Evolutionary conservation across 2,113 vertebrate genomes (phyloP), one percentile per base, ranked within the genome.

Genomic region (Rhinopomastus cyanomelas): DNA sequence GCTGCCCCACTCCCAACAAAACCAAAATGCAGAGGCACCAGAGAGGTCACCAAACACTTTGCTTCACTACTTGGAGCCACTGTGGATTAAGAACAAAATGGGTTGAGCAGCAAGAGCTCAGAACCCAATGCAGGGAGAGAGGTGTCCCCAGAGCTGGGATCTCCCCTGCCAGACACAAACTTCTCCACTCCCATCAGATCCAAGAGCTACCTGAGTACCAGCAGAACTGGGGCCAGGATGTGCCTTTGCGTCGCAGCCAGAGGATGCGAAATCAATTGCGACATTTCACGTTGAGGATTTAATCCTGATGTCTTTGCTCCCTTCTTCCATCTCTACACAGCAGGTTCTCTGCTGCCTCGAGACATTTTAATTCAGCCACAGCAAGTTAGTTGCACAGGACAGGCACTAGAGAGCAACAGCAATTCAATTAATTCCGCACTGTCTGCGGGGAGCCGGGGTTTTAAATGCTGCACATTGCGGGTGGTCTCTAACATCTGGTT

Each of bases 341-440:
- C 93, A 93, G 92, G 95, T 82, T 78, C 72, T 85, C 91, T 85
- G 92, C 94, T 95, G 96, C 96, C 95, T 95, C 94, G 78, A 91
- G 94, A 87, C 92, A 88, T 95, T 94, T 95, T 91, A 95, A 96
- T 95, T 93, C 88, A 95, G 89, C 95, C 89, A 93, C 91, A 91
- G 86, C 91, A 90, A 96, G 79, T 94, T 87, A 94, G 71, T 96
- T 96, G 88, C 95, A 89, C 91, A 91, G 90, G 94, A 85, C 87
- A 90, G 96, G 78, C 93, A 94, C 89, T 88, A 96, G 93, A 96
- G 87, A 97, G 87, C 90, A 95, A 93, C 81, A 94, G 87, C 78
- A 96, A 92, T 90, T 96, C 91, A 92, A 95, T 95, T 96, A 96
- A 96, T 96, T 93, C 96, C 94, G 90, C 76, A 95, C 69, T 92